A percentile compares a stretch with the other conserved stretches of the same genome.
These are phyloP conservation scores for Bubo scandiacus DNA, from an alignment of 2,113 vertebrate species.

Conservation along the genomic window DNA sequence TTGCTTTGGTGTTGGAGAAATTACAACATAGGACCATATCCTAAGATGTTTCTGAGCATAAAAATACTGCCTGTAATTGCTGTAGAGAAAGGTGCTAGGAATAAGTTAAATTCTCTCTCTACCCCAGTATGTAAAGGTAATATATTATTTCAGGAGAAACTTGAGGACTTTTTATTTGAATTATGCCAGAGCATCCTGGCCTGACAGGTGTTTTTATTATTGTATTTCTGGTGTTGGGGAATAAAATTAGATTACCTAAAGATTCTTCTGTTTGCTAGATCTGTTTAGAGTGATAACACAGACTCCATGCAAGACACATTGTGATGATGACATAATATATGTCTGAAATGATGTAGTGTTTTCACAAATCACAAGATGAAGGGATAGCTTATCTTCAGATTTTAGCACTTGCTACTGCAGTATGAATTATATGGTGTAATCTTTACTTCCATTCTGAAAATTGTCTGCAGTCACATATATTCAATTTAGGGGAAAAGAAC, in stretches of 20 bases:
- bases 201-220: neutral
- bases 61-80: neutral
- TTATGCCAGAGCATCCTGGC: neutral
- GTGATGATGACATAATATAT: neutral
- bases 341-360: conserved; percentile 24
- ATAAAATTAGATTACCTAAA: neutral
- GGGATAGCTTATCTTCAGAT: conserved; percentile 4
- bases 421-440: neutral
- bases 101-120: neutral
- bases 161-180: neutral
- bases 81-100: neutral
- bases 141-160: neutral
- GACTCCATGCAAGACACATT: neutral
- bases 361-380: conserved; percentile 29
- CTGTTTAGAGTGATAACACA: neutral
- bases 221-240: neutral
- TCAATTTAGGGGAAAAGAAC: conserved; percentile 7
- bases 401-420: neutral
- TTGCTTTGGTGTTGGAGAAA: neutral
- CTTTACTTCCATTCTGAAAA: conserved; percentile 12
- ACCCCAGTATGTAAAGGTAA: neutral
- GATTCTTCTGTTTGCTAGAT: neutral
- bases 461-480: conserved; percentile 6
- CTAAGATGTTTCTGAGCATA: neutral
- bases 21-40: neutral